Conservation (phyloP, 2,888 invertebrate species). For the Zele albiditarsus region DNA sequence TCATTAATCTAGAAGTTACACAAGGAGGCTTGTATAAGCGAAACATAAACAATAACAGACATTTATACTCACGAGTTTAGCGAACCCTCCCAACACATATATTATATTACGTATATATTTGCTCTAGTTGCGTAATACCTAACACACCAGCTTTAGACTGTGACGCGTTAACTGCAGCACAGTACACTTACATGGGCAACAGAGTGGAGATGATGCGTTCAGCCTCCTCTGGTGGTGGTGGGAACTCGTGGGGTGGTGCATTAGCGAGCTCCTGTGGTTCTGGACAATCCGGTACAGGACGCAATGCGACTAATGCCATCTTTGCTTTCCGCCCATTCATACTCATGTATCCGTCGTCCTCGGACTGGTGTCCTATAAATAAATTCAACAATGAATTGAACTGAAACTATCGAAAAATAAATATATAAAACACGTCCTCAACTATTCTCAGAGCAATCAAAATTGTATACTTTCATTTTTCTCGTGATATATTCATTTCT, state of each 20-base stretch:
- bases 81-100: slow-evolving; percentile 19
- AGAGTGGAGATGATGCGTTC: slow-evolving; percentile 84
- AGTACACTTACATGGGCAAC: slow-evolving; percentile 79
- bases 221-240: slow-evolving; percentile 86
- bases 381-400: slow-evolving; percentile 26
- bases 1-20: slow-evolving; percentile 8
- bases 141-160: neutral
- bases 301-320: slow-evolving; percentile 77
- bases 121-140: slow-evolving; percentile 31
- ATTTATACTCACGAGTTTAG: slow-evolving; percentile 9
- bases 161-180: neutral
- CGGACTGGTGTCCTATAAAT: slow-evolving; percentile 83
- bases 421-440: neutral
- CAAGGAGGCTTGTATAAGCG: slow-evolving; percentile 5
- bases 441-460: slow-evolving; percentile 20
- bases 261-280: slow-evolving; percentile 74
- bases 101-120: slow-evolving; percentile 18
- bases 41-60: slow-evolving; percentile 39
- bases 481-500: neutral
- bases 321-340: slow-evolving; percentile 90
- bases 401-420: neutral
- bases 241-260: slow-evolving; percentile 76
- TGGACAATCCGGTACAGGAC: slow-evolving; percentile 78
- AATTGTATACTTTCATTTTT: neutral
- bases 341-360: slow-evolving; percentile 95